Evolutionary conservation across 2,888 invertebrate genomes (phyloP), one percentile per base, ranked within the genome.

Genomic region (Diploptera punctata): DNA sequence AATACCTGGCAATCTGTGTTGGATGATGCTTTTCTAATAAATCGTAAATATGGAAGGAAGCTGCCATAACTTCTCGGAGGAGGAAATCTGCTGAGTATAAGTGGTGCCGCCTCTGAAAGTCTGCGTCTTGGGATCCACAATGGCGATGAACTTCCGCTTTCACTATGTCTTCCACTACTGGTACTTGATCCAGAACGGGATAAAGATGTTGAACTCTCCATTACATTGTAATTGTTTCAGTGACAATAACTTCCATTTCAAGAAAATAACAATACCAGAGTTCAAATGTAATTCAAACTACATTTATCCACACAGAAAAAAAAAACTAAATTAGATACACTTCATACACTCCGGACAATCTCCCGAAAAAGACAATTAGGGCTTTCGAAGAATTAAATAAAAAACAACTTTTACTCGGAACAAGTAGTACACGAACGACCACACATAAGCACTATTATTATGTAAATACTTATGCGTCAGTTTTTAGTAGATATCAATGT

Each of bases 41-140:
- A 89, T 77, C 87, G 86, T 80, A 88, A 89, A 79, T 89, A 88
- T 0, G 89, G 87, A 75, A 89, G 86, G 60, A 89, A 80, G 67
- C 89, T 88, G 54, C 89, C 89, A 80, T 89, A 89, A 77, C 86
- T 88, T 74, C 86, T 84, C 9, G 67, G 47, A 18, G 67, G 67
- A 43, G 67, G 67, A 29, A 26, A 67, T 29, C 4, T 26, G 16
- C 57, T 18, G 5, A 57, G 57, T 29, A 57, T 57, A 29, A 57
- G 57, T 13, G 57, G 31, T 7, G 57, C 57, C 13, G 57, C 57
- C 16, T 26, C 57, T 1, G 57, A 13, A 4, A 3, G 2, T 16
- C 57, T 21, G 16, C 7, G 10, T 1, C 3, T 2, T n/a, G 47
- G n/a, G 9, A 7, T n/a, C 47, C 47, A 47, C 3, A 10, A 21